phyloP scores from a whole-genome alignment of 1,140 invertebrate species.

The Saccostrea cuccullata region DNA sequence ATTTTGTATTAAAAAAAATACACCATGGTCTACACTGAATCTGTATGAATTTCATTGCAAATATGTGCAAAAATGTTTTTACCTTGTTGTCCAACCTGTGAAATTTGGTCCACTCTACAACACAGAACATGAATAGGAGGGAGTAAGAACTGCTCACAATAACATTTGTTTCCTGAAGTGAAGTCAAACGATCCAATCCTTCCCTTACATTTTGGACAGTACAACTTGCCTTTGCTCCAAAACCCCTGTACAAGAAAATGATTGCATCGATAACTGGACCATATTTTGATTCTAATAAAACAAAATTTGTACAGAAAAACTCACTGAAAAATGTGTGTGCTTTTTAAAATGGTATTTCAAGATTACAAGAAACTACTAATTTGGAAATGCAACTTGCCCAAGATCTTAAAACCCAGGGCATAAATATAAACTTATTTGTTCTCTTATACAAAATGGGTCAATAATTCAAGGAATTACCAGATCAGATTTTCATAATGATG shows the following conservation, averaged over 20 bases:
- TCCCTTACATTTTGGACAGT: constrained; percentile 37
- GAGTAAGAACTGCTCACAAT: background rate
- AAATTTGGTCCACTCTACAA: constrained; percentile 20
- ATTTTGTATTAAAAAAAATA: background rate
- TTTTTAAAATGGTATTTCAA: no score
- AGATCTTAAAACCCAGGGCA: no score
- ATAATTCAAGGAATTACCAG: no score
- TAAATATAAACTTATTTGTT: no score
- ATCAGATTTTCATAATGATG: no score
- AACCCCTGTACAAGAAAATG: constrained; percentile 18
- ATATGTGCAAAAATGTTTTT: background rate
- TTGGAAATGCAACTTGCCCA: no score
- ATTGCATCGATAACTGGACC: background rate
- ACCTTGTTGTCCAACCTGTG: background rate
- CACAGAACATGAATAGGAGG: constrained; percentile 30
- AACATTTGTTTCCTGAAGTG: background rate
- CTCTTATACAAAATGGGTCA: no score
- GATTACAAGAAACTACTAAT: no score
- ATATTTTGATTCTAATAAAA: background rate
- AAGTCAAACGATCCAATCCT: constrained; percentile 38
- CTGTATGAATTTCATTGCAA: no score
- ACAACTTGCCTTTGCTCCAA: constrained; percentile 31
- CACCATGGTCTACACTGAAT: no score
- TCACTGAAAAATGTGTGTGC: no score
- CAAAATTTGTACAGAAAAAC: no score